Evolutionary conservation across 1,140 invertebrate genomes (phyloP).

Genomic region (Philotrypesis tridentata): DNA sequence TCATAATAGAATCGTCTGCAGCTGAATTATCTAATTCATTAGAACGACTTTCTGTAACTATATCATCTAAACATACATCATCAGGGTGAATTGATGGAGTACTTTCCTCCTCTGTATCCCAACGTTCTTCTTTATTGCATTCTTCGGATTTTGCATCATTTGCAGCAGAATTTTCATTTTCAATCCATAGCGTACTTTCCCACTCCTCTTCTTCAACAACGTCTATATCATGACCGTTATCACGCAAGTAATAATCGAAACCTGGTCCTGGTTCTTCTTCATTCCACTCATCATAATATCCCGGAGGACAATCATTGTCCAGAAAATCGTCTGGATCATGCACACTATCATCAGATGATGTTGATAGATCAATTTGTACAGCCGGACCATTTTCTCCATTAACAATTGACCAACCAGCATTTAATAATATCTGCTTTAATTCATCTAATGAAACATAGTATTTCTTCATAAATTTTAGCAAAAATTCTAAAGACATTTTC

Average conservation of each 20-base stretch:
- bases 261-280: constrained; percentile 31
- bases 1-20: constrained; percentile 13
- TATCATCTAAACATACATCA: constrained; percentile 28
- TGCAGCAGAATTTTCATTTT: neutral
- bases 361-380: constrained; percentile 53
- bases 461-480: constrained; percentile 62
- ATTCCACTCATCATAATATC: constrained; percentile 39
- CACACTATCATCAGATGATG: constrained; percentile 40
- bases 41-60: constrained; percentile 20
- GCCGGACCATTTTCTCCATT: constrained; percentile 53
- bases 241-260: constrained; percentile 3
- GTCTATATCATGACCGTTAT: constrained; percentile 10
- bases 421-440: constrained; percentile 59
- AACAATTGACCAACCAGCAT: constrained; percentile 54
- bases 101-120: constrained; percentile 5
- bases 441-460: constrained; percentile 58
- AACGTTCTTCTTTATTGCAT: neutral
- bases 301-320: constrained; percentile 41
- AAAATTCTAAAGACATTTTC: constrained; percentile 70
- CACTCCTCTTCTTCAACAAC: constrained; percentile 54
- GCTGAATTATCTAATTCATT: constrained; percentile 16
- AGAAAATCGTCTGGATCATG: constrained; percentile 39
- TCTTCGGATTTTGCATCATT: neutral
- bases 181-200: constrained; percentile 53
- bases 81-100: constrained; percentile 31